phyloP scores from a whole-genome alignment of 2,113 vertebrate species.

The Nannobrachium achirus region DNA sequence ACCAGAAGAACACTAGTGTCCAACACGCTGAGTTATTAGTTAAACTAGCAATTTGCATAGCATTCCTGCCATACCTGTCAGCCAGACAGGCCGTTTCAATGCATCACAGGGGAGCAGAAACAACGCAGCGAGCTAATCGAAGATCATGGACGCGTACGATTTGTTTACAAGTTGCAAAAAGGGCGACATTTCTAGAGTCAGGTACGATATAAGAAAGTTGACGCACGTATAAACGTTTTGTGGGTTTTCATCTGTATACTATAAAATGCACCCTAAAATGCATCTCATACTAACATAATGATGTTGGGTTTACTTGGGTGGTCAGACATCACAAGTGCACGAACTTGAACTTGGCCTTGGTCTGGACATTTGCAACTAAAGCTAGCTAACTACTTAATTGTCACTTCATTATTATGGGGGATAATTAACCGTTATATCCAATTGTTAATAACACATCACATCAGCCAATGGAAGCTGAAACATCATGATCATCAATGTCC shows the following conservation, averaged over 20 bases:
- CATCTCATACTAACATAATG: background rate
- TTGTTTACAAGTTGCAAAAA: conserved; percentile 95
- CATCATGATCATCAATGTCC: too few relatives aligned
- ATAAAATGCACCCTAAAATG: too few relatives aligned
- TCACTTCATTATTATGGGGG: too few relatives aligned
- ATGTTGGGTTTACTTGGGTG: background rate
- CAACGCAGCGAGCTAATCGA: too few relatives aligned
- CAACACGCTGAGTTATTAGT: too few relatives aligned
- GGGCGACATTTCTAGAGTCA: conserved; percentile 92
- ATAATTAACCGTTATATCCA: too few relatives aligned
- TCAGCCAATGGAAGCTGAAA: too few relatives aligned
- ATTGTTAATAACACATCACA: too few relatives aligned
- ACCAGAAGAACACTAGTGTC: conserved; percentile 2
- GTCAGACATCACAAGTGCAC: background rate
- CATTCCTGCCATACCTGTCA: conserved; percentile 73
- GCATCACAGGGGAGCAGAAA: conserved; percentile 74
- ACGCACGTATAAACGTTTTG: conserved; percentile 20
- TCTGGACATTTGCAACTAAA: background rate
- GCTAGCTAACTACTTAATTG: background rate
- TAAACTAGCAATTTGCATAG: background rate
- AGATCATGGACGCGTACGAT: conserved; percentile 89
- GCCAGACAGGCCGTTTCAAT: conserved; percentile 79
- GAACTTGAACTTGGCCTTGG: background rate
- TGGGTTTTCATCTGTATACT: background rate
- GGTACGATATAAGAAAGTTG: conserved; percentile 73